Evolutionary conservation across 2,113 vertebrate species (phyloP).

Genomic region (Puffinus mauretanicus): DNA sequence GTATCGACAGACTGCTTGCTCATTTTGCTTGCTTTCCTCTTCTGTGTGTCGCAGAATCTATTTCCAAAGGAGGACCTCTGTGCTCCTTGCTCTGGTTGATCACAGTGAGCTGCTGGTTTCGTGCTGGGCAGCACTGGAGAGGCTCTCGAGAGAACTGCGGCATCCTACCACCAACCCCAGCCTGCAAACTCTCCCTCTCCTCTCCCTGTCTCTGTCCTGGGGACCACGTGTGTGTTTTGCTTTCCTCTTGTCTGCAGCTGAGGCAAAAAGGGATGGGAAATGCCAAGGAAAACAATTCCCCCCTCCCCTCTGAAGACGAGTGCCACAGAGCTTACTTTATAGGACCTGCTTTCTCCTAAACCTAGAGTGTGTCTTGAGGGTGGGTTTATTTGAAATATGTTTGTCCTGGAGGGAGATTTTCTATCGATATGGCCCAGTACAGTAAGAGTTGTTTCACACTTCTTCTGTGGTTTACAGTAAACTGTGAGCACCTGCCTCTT

Average conservation of each 20-base stretch:
- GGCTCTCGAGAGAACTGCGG: accelerated
- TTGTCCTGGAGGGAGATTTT: slow-evolving; percentile 48
- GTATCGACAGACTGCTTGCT: not conserved
- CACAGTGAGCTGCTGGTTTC: not conserved
- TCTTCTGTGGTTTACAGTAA: slow-evolving; percentile 23
- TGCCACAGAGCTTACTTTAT: slow-evolving; percentile 6
- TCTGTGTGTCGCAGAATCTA: not conserved
- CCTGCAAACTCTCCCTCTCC: not conserved
- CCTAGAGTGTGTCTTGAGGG: not conserved
- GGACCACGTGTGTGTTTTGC: slow-evolving; percentile 12
- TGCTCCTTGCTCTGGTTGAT: not conserved
- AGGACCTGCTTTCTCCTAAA: not conserved
- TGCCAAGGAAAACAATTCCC: slow-evolving; percentile 18
- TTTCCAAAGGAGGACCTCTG: not conserved
- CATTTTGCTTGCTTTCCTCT: not conserved
- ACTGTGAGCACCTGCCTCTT: slow-evolving; percentile 38
- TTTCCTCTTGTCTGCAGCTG: slow-evolving; percentile 41
- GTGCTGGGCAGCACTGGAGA: not conserved
- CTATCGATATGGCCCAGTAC: not conserved
- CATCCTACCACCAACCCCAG: not conserved
- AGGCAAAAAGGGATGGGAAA: slow-evolving; percentile 34
- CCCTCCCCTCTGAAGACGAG: not conserved
- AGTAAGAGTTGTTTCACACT: not conserved
- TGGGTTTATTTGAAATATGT: not conserved
- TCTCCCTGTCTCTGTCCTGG: not conserved